A percentile compares a stretch with the other conserved stretches of the same genome.
These are phyloP conservation scores for Ganaspis brasiliensis DNA, from an alignment of 2,888 invertebrate genomes.

Conservation along the genomic window DNA sequence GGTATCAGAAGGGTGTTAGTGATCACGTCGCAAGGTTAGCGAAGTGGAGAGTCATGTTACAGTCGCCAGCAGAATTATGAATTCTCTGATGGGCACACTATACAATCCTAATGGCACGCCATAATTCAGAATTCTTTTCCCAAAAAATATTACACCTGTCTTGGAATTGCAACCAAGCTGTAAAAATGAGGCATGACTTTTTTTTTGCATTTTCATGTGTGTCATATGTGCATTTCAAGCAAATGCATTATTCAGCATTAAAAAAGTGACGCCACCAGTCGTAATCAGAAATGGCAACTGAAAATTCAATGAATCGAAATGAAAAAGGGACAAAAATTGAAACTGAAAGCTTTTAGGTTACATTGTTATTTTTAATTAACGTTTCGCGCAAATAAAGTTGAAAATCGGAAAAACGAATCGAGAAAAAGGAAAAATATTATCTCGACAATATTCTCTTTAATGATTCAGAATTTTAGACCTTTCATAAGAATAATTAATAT, in stretches of 20 bases:
- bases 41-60: slow-evolving; percentile 74
- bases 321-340: too few species aligned
- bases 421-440: too few species aligned
- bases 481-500: too few species aligned
- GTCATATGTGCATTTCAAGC: not conserved
- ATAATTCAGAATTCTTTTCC: slow-evolving; percentile 27
- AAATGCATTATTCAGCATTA: not conserved
- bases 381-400: too few species aligned
- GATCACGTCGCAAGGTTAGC: slow-evolving; percentile 65
- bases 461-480: too few species aligned
- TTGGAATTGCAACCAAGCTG: not conserved
- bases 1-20: slow-evolving; percentile 13
- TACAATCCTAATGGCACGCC: slow-evolving; percentile 3
- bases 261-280: not conserved
- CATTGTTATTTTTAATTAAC: too few species aligned
- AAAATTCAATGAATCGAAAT: too few species aligned
- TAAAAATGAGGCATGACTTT: not conserved
- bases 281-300: not conserved
- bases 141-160: slow-evolving; percentile 6
- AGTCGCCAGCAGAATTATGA: slow-evolving; percentile 67
- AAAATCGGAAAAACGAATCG: too few species aligned
- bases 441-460: too few species aligned
- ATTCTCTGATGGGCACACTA: slow-evolving; percentile 69
- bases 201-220: not conserved
- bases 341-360: too few species aligned